Conservation (phyloP, 2,797 vertebrate species). For the Steatocranus sp. region DNA sequence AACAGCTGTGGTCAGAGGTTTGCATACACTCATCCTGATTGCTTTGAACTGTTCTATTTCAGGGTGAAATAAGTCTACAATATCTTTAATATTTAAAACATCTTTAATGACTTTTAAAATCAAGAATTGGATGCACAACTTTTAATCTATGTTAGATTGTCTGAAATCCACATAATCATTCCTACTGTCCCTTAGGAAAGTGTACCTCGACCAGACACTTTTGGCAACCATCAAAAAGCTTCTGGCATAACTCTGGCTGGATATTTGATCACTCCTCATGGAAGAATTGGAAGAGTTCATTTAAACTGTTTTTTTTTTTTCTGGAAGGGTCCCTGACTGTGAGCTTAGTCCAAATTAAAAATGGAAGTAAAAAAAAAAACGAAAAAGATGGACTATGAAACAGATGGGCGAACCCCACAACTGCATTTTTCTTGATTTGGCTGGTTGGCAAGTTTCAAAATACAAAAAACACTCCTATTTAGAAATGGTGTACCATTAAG, state of each 20-base stretch:
- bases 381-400: background rate
- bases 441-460: background rate
- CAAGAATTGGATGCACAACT: background rate
- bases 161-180: background rate
- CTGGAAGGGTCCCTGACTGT: background rate
- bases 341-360: background rate
- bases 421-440: background rate
- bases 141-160: background rate
- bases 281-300: background rate
- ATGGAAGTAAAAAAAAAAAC: background rate
- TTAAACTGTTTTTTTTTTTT: background rate
- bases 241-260: background rate
- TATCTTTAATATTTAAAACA: background rate
- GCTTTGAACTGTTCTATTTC: background rate
- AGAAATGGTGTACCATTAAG: background rate
- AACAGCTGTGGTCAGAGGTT: background rate
- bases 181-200: background rate
- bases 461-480: background rate
- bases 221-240: background rate
- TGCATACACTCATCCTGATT: background rate
- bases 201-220: background rate
- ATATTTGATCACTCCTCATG: background rate
- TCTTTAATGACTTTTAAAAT: background rate
- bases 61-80: background rate
- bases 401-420: background rate